Base-by-base conservation (phyloP, 2,797 vertebrate species). In the Thripadectes ignobilis region DNA sequence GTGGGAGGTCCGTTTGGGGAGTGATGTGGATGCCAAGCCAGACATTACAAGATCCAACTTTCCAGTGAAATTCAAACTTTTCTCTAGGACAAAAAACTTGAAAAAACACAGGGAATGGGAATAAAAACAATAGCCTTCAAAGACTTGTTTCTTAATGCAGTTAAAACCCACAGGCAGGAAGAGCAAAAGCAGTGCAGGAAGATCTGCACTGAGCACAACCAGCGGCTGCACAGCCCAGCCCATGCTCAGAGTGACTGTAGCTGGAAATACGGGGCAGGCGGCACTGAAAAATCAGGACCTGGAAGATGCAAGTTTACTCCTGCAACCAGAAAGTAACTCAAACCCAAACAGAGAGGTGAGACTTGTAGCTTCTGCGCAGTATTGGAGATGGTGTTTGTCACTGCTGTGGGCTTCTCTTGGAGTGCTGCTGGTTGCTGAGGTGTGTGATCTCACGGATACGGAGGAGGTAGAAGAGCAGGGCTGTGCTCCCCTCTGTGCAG, bases 21-120 rank as follows among this genome's bases (percentile, higher is more conserved):
- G 92, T 77, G 87, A 41, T 87, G 88, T 10, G 0, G 77, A 83
- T 19, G 94, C 95, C 96, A 97, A 97, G 89, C 95, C 95, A 97
- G 96, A 96, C 95, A 96, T 95, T 92, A 88, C 75, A 87, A 71
- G n/a, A 39, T 97, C 97, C 98, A 98, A 97, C 86, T 98, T 98
- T 97, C 97, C 95, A 97, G 94, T 92, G 92, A 93, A 89, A 95
- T 92, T 93, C 97, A 97, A 96, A 97, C 96, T 97, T 97, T 95
- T 93, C 95, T 96, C 78, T 88, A 83, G 65, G 91, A 97, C 65
- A 88, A 96, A 97, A 97, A 97, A 80, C 96, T 85, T 92, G 95
- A 94, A 97, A 98, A 97, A 96, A 95, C 96, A 96, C 2, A 26
- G 66, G 79, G 81, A 95, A 59, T 48, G 88, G 79, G 95, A 96